Evolutionary conservation across 2,888 invertebrate genomes (phyloP).

Genomic region (Ichneumoninae sp.): DNA sequence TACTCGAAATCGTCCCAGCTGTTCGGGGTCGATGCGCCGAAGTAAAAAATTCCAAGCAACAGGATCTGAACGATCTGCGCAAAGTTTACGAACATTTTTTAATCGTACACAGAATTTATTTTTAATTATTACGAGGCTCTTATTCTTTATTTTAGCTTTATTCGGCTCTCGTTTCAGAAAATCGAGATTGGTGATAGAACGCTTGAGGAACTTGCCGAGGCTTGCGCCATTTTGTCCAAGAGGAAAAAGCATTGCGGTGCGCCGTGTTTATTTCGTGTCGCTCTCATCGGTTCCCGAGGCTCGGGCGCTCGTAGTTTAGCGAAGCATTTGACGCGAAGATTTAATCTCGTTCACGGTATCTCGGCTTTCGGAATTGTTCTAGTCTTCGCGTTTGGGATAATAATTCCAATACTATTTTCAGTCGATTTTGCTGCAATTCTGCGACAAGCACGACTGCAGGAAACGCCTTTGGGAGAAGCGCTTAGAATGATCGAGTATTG

Average conservation of each 20-base stretch:
- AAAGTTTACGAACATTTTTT: slow-evolving; percentile 81
- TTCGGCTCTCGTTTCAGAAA: slow-evolving; percentile 75
- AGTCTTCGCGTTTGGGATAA: not conserved
- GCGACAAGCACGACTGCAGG: slow-evolving; percentile 84
- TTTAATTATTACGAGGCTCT: not conserved
- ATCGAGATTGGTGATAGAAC: slow-evolving; percentile 79
- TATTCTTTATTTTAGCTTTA: slow-evolving; percentile 11
- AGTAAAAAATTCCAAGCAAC: slow-evolving; percentile 63
- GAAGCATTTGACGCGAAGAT: slow-evolving; percentile 84
- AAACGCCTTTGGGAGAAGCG: slow-evolving; percentile 71
- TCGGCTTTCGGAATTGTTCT: not conserved
- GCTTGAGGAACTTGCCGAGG: slow-evolving; percentile 81
- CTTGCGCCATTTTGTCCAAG: slow-evolving; percentile 81
- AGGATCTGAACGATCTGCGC: slow-evolving; percentile 80
- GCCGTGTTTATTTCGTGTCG: slow-evolving; percentile 86
- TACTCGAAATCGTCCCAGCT: slow-evolving; percentile 83
- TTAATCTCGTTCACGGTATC: slow-evolving; percentile 86
- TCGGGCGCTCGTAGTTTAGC: slow-evolving; percentile 87
- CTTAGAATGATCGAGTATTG: slow-evolving; percentile 70
- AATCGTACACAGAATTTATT: slow-evolving; percentile 72
- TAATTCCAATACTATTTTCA: slow-evolving; percentile 72
- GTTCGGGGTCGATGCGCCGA: slow-evolving; percentile 12
- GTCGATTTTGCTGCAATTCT: slow-evolving; percentile 87
- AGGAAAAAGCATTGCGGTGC: slow-evolving; percentile 82
- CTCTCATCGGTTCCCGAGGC: slow-evolving; percentile 87